Evolutionary conservation across 37 sponge, comb jelly and placozoan genomes (phyloP), one percentile per base, ranked within the genome.

Genomic region (Crambe crambe): DNA sequence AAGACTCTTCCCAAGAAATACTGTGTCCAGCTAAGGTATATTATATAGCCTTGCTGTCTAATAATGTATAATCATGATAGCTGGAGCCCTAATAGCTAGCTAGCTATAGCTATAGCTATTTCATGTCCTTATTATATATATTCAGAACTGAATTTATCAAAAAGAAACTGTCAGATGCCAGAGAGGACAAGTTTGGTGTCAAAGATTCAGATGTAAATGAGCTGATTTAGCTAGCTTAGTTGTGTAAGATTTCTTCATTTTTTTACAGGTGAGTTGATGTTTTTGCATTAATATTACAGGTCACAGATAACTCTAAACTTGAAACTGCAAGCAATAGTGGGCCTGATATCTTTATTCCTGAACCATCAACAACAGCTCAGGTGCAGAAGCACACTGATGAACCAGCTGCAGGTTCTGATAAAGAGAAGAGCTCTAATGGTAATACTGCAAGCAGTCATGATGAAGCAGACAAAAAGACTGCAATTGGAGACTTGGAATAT

Each of bases 11-110:
- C 76, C 8, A 5, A 2, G 20, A 60, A 76, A 26, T 76, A 76
- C 61, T 21, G 31, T 20, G 30, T 73, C 1, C 74, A 73, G 27
- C 74, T 56, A 9, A 73, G 57, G 74, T 73, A 54, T 27, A 27
- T 72, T 18, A 37, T 47, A 34, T 68, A 68, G 37, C 12, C 8
- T 9, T 27, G 15, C 63, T 29, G 25, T 23, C n/a, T n/a, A n/a
- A n/a, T n/a, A n/a, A n/a, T n/a, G n/a, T n/a, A n/a, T n/a, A n/a
- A n/a, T n/a, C n/a, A n/a, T n/a, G n/a, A n/a, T n/a, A n/a, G n/a
- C n/a, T n/a, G n/a, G n/a, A n/a, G n/a, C n/a, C n/a, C n/a, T n/a
- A n/a, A n/a, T n/a, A n/a, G n/a, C n/a, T n/a, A n/a, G n/a, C 18
- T 20, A 18, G 56, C 56, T 20, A 54, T 54, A 54, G 10, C 18